These are phyloP conservation scores for Phoenicopterus ruber DNA, from an alignment of 2,113 vertebrate species.

Conservation along the genomic window DNA sequence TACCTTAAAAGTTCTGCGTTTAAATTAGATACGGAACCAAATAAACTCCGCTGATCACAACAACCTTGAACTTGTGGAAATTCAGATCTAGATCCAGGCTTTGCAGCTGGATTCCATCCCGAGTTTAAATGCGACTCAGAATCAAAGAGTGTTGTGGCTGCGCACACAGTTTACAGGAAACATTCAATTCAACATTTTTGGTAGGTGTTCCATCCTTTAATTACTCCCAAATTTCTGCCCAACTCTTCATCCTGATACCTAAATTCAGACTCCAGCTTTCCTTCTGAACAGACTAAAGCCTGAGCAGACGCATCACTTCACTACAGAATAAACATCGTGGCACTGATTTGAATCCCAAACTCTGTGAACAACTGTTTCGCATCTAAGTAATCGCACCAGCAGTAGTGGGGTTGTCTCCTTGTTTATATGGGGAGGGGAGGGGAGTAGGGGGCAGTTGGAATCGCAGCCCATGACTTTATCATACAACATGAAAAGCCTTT, in stretches of 20 bases:
- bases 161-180: slow-evolving; percentile 12
- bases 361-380: slow-evolving; percentile 33
- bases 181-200: slow-evolving; percentile 2
- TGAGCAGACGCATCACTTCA: neutral
- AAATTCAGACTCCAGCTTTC: neutral
- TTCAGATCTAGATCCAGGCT: slow-evolving; percentile 36
- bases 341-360: neutral
- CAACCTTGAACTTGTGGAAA: slow-evolving; percentile 28
- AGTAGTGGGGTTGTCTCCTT: neutral
- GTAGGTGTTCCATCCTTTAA: slow-evolving; percentile 9
- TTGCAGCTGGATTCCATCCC: slow-evolving; percentile 31
- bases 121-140: neutral
- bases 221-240: neutral
- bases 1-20: slow-evolving; percentile 55
- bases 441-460: neutral
- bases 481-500: slow-evolving; percentile 48
- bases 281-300: neutral
- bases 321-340: neutral
- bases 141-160: neutral
- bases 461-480: neutral
- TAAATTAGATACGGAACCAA: slow-evolving; percentile 24
- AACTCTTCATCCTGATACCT: neutral
- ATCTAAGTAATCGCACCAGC: slow-evolving; percentile 30
- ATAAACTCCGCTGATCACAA: slow-evolving; percentile 13
- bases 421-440: neutral